Evolutionary conservation across 2,113 vertebrate genomes (phyloP).

Genomic region (Dunckerocampus dactyliophorus): DNA sequence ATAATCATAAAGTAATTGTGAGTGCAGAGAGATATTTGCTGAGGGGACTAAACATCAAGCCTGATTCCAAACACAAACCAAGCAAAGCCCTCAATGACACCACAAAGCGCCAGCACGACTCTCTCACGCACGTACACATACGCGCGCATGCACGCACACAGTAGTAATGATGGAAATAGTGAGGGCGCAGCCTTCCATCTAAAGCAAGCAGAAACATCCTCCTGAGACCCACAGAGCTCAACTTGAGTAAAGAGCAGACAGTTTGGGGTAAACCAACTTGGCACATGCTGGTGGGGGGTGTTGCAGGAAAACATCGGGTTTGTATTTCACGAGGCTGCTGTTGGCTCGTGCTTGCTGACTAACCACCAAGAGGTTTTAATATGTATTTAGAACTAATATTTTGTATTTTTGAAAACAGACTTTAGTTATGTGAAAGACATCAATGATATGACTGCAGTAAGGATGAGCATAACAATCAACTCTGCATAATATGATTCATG

Average conservation of each 20-base stretch:
- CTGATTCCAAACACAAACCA: conserved; percentile 70
- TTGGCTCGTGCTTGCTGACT: conserved; percentile 18
- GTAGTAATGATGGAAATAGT: conserved; percentile 72
- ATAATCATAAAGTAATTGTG: conserved; percentile 50
- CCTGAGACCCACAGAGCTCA: conserved; percentile 53
- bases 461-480: background rate
- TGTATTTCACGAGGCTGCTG: conserved; percentile 35
- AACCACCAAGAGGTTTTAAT: conserved; percentile 4
- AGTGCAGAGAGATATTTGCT: conserved; percentile 64
- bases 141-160: conserved; percentile 32
- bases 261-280: conserved; percentile 57
- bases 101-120: conserved; percentile 70
- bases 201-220: conserved; percentile 65
- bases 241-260: conserved; percentile 56
- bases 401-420: background rate
- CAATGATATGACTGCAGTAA: background rate
- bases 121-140: conserved; percentile 38
- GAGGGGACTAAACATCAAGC: conserved; percentile 70
- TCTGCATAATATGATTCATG: background rate
- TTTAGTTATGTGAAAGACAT: background rate
- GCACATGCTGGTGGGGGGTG: conserved; percentile 18
- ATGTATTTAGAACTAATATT: background rate
- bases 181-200: conserved; percentile 55
- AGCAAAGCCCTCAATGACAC: conserved; percentile 61
- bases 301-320: conserved; percentile 40